A percentile compares a stretch with the other conserved stretches of the same genome.
These are phyloP conservation scores for Scelioninae gen. 2 DNA, from an alignment of 2,888 invertebrate species.

Conservation along the genomic window DNA sequence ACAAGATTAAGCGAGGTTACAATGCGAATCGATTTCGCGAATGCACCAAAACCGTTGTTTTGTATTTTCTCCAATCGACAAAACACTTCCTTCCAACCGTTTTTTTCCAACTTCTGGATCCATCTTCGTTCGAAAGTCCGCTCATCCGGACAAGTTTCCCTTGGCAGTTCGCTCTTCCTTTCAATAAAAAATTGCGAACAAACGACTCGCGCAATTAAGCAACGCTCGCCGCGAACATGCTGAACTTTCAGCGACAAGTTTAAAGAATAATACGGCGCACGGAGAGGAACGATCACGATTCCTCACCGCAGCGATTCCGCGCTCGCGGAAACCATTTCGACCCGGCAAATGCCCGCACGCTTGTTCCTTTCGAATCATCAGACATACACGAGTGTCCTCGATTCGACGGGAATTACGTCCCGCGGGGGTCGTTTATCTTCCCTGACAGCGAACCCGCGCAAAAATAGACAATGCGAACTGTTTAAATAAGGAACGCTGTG, in stretches of 20 bases:
- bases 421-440: constrained; percentile 46
- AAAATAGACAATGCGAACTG: constrained; percentile 38
- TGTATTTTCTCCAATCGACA: no score
- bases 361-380: constrained; percentile 34
- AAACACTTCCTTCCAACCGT: no score
- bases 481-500: constrained; percentile 15
- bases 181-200: background rate
- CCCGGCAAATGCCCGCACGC: background rate
- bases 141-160: no score
- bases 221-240: background rate
- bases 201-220: background rate
- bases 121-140: no score
- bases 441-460: constrained; percentile 32
- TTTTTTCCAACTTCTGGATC: no score
- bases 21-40: no score
- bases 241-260: background rate
- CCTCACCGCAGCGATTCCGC: constrained; percentile 8
- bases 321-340: constrained; percentile 7
- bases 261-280: constrained; percentile 4
- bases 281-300: background rate
- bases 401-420: constrained; percentile 51
- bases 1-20: no score
- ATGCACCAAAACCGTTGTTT: no score
- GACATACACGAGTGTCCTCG: constrained; percentile 46
- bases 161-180: background rate